Percentiles rank a stretch among this genome's conserved stretches.
Evolutionary conservation across 2,888 invertebrate genomes (phyloP).

Genomic region (Subacronicta megacephala): DNA sequence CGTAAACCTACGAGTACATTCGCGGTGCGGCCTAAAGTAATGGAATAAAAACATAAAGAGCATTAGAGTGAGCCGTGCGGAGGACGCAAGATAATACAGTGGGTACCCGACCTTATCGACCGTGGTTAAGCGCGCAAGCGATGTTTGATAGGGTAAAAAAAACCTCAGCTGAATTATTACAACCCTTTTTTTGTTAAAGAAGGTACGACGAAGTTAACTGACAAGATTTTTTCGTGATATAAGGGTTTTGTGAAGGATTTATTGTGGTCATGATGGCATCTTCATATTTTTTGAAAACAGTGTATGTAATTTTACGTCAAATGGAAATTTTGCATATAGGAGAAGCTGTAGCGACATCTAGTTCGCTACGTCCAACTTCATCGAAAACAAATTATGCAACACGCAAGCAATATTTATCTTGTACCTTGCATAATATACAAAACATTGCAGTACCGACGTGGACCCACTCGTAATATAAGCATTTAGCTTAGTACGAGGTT

Average conservation of each 20-base stretch:
- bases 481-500: too few species aligned
- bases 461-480: too few species aligned
- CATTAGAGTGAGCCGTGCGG: constrained; percentile 65
- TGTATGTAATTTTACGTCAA: too few species aligned
- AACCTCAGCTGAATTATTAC: constrained; percentile 57
- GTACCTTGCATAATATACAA: too few species aligned
- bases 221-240: constrained; percentile 46
- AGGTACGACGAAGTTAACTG: constrained; percentile 47
- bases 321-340: too few species aligned
- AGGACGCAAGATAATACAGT: constrained; percentile 67
- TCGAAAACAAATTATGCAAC: too few species aligned
- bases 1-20: constrained; percentile 66
- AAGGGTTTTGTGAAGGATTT: constrained; percentile 37
- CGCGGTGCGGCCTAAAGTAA: constrained; percentile 69
- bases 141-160: constrained; percentile 63
- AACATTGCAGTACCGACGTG: too few species aligned
- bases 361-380: too few species aligned
- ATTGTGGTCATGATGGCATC: not conserved
- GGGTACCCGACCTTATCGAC: constrained; percentile 59
- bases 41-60: constrained; percentile 86
- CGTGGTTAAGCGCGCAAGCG: constrained; percentile 58
- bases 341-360: too few species aligned
- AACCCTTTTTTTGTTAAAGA: constrained; percentile 51
- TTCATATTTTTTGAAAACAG: too few species aligned
- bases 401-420: too few species aligned